Evolutionary conservation across 2,113 vertebrate species (phyloP).

Genomic region (Macrotis lagotis): DNA sequence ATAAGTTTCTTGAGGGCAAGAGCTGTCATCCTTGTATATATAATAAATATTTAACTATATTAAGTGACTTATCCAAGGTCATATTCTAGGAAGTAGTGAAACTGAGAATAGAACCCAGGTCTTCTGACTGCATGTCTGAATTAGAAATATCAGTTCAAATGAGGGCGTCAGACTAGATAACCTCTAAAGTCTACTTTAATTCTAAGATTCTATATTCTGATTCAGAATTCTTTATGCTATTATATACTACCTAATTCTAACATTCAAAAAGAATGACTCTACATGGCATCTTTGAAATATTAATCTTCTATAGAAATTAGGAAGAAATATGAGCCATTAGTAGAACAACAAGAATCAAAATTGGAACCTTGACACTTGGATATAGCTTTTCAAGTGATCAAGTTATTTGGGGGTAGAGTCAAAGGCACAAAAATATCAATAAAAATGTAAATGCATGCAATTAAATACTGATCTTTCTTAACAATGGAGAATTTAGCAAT

Average conservation of each 20-base stretch:
- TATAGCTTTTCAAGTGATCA: conserved; percentile 69
- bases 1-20: background rate
- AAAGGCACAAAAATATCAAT: conserved; percentile 56
- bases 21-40: background rate
- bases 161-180: background rate
- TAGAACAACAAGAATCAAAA: background rate
- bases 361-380: conserved; percentile 9
- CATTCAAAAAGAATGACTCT: background rate
- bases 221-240: background rate
- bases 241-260: background rate
- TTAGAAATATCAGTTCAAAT: background rate
- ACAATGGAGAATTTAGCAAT: conserved; percentile 72
- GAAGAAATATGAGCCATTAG: conserved; percentile 25
- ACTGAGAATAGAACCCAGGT: background rate
- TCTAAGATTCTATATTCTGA: background rate
- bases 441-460: conserved; percentile 65
- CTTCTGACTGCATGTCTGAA: background rate
- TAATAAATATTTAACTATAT: background rate
- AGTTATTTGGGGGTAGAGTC: background rate
- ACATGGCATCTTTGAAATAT: background rate
- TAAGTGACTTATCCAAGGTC: background rate
- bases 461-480: conserved; percentile 56
- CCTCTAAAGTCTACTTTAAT: background rate
- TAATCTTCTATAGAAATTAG: background rate
- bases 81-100: background rate